Conservation (phyloP, 2,797 vertebrate species). For the Tokudaia tokunoshimensis region DNA sequence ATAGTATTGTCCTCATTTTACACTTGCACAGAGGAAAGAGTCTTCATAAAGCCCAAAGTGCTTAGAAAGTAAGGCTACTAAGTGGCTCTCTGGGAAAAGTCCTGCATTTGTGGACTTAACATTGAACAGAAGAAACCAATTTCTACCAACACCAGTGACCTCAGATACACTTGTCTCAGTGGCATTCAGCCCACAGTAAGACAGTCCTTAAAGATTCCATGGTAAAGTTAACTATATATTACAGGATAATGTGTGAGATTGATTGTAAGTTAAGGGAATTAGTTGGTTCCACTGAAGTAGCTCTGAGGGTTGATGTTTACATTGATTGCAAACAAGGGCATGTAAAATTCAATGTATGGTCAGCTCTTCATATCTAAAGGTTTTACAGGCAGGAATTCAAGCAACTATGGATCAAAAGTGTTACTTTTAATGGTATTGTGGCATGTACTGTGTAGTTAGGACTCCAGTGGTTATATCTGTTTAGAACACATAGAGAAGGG, state of each 20-base stretch:
- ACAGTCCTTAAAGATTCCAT: background rate
- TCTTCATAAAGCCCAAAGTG: background rate
- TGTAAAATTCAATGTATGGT: fast-evolving
- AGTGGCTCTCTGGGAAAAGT: background rate
- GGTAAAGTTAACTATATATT: background rate
- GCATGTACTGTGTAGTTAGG: background rate
- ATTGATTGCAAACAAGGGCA: background rate
- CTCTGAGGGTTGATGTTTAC: background rate
- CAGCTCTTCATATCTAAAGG: background rate
- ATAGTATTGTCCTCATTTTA: background rate
- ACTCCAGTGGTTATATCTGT: background rate
- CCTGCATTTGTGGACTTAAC: too few relatives aligned
- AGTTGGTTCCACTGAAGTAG: background rate
- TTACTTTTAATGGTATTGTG: background rate
- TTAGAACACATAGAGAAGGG: background rate
- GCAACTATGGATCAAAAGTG: too few relatives aligned
- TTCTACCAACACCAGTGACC: background rate
- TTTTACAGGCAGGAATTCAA: background rate
- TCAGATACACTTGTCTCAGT: background rate
- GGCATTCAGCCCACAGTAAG: background rate
- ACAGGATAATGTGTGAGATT: background rate
- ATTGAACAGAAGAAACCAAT: background rate
- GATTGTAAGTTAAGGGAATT: background rate
- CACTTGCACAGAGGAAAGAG: background rate
- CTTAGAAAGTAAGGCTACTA: background rate